A percentile compares a stretch with the other conserved stretches of the same genome.
Evolutionary conservation across 1,140 invertebrate genomes (phyloP).

Genomic region (Chionoecetes opilio): DNA sequence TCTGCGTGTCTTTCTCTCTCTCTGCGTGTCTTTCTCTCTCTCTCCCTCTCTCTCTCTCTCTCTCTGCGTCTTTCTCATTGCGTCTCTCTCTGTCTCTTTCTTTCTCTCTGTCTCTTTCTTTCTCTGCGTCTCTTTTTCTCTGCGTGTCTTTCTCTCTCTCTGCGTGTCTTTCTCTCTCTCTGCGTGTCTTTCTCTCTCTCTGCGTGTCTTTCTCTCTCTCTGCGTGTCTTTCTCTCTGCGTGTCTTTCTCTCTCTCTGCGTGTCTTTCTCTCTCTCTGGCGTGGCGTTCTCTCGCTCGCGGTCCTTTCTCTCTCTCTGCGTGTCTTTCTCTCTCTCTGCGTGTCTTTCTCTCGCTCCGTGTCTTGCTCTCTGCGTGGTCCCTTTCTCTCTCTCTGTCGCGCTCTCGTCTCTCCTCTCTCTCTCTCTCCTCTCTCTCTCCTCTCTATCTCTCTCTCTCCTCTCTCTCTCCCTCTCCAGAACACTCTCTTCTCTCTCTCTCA

Average conservation of each 20-base stretch:
- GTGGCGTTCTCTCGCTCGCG: no score
- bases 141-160: not conserved
- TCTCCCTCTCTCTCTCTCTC: slow-evolving; percentile 8
- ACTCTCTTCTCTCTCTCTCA: no score
- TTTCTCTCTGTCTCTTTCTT: not conserved
- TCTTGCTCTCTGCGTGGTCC: not conserved
- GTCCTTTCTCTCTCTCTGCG: no score
- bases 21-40: not conserved
- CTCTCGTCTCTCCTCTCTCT: not conserved
- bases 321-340: no score
- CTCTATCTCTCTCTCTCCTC: no score
- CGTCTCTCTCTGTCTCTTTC: not conserved
- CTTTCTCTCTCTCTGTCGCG: not conserved
- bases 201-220: not conserved
- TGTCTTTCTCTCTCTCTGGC: no score
- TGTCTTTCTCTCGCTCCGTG: no score
- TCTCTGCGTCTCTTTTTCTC: not conserved
- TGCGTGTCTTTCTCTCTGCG: not conserved
- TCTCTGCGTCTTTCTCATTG: not conserved
- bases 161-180: not conserved
- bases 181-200: not conserved
- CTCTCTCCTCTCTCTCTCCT: no score
- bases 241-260: no score
- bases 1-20: not conserved
- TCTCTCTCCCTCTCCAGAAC: no score